Evolutionary conservation across 2,113 vertebrate species (phyloP).

Genomic region (Pterocles orientalis): DNA sequence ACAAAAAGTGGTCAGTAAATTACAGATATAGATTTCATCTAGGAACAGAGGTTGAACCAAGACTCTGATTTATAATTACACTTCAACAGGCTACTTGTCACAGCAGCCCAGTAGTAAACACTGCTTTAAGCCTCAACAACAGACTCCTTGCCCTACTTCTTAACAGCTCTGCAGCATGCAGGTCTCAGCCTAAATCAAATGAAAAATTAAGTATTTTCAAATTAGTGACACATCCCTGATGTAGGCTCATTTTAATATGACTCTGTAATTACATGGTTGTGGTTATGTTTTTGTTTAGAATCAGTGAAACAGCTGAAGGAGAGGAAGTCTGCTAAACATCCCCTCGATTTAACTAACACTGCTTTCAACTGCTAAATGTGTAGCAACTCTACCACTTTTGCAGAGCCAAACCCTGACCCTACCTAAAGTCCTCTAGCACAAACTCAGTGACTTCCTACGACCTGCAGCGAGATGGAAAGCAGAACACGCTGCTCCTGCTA

Average conservation of each 20-base stretch:
- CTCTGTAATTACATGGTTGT: not conserved
- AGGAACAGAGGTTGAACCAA: slow-evolving; percentile 14
- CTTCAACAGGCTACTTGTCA: slow-evolving; percentile 62
- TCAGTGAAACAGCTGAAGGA: not conserved
- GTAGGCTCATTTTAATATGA: not conserved
- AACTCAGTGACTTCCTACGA: not conserved
- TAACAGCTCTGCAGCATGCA: not conserved
- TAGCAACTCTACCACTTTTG: not conserved
- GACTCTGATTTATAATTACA: slow-evolving; percentile 45
- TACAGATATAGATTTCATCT: slow-evolving; percentile 53
- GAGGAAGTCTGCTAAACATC: not conserved
- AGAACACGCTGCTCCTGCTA: not conserved
- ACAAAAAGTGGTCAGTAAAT: slow-evolving; percentile 50
- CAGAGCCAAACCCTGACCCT: not conserved
- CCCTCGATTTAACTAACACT: not conserved
- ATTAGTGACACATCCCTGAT: not conserved
- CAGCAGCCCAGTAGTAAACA: slow-evolving; percentile 10
- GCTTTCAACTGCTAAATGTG: not conserved
- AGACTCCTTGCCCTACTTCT: not conserved
- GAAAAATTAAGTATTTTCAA: not conserved
- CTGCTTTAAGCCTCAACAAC: not conserved
- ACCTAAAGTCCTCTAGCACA: not conserved
- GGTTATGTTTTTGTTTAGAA: not conserved
- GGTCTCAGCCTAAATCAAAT: not conserved
- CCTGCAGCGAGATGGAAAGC: not conserved